These are phyloP conservation scores for Pteronotus mesoamericanus DNA, from an alignment of 2,797 vertebrate genomes.

Conservation along the genomic window DNA sequence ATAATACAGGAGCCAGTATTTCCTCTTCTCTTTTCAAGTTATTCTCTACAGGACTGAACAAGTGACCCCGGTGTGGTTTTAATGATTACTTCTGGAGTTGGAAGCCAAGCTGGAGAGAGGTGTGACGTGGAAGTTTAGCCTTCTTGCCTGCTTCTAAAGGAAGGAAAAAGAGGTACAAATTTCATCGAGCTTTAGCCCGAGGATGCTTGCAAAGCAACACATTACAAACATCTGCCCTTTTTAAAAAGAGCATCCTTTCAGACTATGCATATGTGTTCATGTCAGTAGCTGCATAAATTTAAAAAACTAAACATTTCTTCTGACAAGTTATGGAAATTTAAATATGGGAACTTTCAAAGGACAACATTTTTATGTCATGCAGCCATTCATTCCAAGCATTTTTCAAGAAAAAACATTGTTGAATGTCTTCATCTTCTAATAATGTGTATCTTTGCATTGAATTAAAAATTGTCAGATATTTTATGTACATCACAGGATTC, in stretches of 20 bases:
- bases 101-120: slow-evolving; percentile 27
- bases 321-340: neutral
- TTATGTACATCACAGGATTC: neutral
- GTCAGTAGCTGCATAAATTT: neutral
- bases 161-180: neutral
- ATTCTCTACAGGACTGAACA: slow-evolving; percentile 48
- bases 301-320: slow-evolving; percentile 21
- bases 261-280: neutral
- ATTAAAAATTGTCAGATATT: neutral
- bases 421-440: neutral
- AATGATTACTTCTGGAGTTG: slow-evolving; percentile 44
- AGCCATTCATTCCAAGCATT: neutral
- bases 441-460: neutral
- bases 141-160: slow-evolving; percentile 6
- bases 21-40: slow-evolving; percentile 22
- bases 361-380: neutral
- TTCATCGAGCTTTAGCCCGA: neutral
- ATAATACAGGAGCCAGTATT: neutral
- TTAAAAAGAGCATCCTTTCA: slow-evolving; percentile 7
- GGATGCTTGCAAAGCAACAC: neutral
- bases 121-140: neutral
- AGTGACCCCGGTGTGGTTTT: slow-evolving; percentile 50
- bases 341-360: neutral
- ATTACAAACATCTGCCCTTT: slow-evolving; percentile 36
- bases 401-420: slow-evolving; percentile 2